Evolutionary conservation across 2,797 vertebrate genomes (phyloP).

Genomic region (Falco novaeseelandiae): DNA sequence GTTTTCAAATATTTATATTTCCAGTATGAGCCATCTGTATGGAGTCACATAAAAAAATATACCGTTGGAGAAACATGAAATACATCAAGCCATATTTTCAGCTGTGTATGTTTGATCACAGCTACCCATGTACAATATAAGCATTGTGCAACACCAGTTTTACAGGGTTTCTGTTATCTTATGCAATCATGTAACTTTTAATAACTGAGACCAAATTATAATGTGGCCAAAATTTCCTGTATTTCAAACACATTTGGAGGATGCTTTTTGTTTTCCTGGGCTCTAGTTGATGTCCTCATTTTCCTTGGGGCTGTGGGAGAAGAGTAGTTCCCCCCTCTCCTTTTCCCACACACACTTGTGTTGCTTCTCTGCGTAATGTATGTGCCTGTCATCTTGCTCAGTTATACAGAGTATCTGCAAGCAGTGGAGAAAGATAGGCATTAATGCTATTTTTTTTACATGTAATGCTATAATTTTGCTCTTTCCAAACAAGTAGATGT

Average conservation of each 20-base stretch:
- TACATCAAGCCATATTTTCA: not conserved
- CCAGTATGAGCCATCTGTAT: not conserved
- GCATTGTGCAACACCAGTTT: not conserved
- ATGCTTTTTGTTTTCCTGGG: not conserved
- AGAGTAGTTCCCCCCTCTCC: not conserved
- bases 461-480: not conserved
- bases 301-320: not conserved
- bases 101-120: not conserved
- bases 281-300: not conserved
- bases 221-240: not conserved
- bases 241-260: not conserved
- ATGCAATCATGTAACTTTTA: accelerated
- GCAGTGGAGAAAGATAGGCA: not conserved
- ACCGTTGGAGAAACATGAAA: not conserved
- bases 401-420: not conserved
- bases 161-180: not conserved
- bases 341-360: accelerated
- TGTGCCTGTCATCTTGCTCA: accelerated
- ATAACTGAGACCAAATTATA: not conserved
- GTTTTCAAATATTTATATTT: not conserved
- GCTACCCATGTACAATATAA: not conserved
- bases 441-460: accelerated
- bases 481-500: not conserved
- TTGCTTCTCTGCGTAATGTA: accelerated
- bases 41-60: not conserved